phyloP scores from a whole-genome alignment of 1,140 invertebrate species.

The Hermatobates lingyangjiaoensis region DNA sequence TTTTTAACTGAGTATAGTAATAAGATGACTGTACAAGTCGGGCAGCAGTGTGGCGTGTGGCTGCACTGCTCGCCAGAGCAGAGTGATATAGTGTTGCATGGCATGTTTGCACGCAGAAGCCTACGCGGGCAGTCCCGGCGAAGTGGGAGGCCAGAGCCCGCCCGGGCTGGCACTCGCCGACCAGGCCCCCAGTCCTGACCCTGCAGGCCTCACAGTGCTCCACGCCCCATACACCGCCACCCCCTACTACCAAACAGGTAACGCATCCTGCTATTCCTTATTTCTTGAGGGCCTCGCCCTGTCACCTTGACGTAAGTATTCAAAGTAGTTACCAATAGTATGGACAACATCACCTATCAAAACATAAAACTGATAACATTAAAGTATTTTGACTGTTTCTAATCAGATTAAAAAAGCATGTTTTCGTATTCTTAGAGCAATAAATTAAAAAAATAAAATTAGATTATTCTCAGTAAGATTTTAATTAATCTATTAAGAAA shows the following conservation, averaged over 20 bases:
- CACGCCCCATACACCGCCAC: conserved; percentile 30
- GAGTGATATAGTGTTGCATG: conserved; percentile 21
- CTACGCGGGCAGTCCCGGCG: conserved; percentile 17
- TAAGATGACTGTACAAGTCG: neutral
- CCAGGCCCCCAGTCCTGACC: conserved; percentile 30
- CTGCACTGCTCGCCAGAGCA: conserved; percentile 20
- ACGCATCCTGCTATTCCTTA: too few relatives aligned
- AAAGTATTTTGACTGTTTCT: too few relatives aligned
- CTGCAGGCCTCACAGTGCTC: conserved; percentile 22
- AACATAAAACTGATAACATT: too few relatives aligned
- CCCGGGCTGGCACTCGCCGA: conserved; percentile 32
- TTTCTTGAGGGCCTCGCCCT: too few relatives aligned
- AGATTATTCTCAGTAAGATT: too few relatives aligned
- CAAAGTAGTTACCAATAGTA: too few relatives aligned
- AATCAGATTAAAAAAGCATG: too few relatives aligned
- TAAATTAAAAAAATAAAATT: too few relatives aligned
- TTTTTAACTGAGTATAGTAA: conserved; percentile 14
- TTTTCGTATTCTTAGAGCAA: too few relatives aligned
- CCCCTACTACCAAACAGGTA: conserved; percentile 24
- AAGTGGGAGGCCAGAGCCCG: conserved; percentile 26
- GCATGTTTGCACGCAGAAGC: conserved; percentile 18
- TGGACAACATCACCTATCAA: too few relatives aligned
- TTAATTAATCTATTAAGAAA: too few relatives aligned
- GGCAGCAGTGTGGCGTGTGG: conserved; percentile 1
- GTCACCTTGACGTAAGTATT: too few relatives aligned